Base-by-base conservation (phyloP, 2,888 invertebrate genomes). In the Apodemia zela region DNA sequence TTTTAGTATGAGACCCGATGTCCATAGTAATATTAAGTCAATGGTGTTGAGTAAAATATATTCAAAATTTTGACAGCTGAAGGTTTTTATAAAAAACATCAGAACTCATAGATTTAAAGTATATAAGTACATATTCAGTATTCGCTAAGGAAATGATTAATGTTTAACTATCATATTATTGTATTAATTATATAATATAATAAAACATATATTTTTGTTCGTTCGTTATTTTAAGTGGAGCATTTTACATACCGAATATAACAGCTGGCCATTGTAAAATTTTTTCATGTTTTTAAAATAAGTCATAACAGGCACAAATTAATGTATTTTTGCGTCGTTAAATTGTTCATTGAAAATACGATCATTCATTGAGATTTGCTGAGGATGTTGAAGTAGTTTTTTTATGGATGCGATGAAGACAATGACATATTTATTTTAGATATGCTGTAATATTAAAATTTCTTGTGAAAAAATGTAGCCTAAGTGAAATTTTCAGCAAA, bases 51-150 rank as follows among this genome's bases (percentile, higher is more conserved):
- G 21, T 45, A 45, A 45, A 45, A 15, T n/a, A 45, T 45, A 13
- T 21, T 51, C 33, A 33, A 10, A 33, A 33, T 10, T 18, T 54
- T 54, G 54, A 25, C 25, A 25, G 15, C 21, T 45, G 42, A 21
- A 21, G 21, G 21, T 15, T 54, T 54, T 54, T 54, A 17, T 11
- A 15, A 54, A 54, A 54, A 54, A 25, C 21, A 54, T 25, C 54
- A 54, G 54, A 25, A 25, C 25, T 45, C 15, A 25, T 25, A 25
- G 25, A 25, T 54, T 54, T 54, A 25, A 54, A 54, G 54, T 54
- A 54, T 49, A 49, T 71, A 75, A 74, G 75, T 75, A 74, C 75
- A 75, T 71, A 65, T 67, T 66, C 72, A 73, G 74, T 74, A 74
- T 74, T 74, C 69, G 68, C 67, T 73, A 71, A 73, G 68, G 64